These are phyloP conservation scores for Galeopsomyia nigrocyanea DNA, from an alignment of 2,888 invertebrate species.

Conservation along the genomic window DNA sequence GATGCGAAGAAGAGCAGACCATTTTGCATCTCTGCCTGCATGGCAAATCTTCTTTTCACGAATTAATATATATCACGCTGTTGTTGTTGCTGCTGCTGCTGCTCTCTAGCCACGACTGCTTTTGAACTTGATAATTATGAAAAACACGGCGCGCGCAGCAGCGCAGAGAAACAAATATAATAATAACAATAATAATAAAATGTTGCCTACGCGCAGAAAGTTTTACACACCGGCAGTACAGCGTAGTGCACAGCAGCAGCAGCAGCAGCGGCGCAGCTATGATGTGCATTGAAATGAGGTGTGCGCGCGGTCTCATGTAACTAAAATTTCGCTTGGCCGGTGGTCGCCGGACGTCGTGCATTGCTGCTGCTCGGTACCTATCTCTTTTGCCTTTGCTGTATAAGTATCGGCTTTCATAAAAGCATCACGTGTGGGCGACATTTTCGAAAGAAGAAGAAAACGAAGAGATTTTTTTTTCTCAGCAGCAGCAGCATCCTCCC, in stretches of 20 bases:
- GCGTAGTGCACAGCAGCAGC: too few species aligned
- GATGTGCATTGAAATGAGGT: too few species aligned
- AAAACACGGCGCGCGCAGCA: too few species aligned
- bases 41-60: slow-evolving; percentile 22
- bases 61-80: not conserved
- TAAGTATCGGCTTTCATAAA: slow-evolving; percentile 31
- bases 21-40: not conserved
- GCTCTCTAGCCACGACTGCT: too few species aligned
- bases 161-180: too few species aligned
- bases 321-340: slow-evolving; percentile 38
- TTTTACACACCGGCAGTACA: too few species aligned
- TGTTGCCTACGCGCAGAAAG: too few species aligned
- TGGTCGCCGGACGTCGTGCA: slow-evolving; percentile 22
- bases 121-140: too few species aligned
- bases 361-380: not conserved
- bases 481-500: not conserved
- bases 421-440: slow-evolving; percentile 2
- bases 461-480: not conserved
- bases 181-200: too few species aligned
- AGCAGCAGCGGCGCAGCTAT: not conserved
- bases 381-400: too few species aligned
- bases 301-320: slow-evolving; percentile 20
- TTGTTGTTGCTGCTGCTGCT: too few species aligned
- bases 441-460: slow-evolving; percentile 1
- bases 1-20: not conserved